Base-by-base conservation (phyloP, 2,797 vertebrate species). In the Anguilla pacifica region DNA sequence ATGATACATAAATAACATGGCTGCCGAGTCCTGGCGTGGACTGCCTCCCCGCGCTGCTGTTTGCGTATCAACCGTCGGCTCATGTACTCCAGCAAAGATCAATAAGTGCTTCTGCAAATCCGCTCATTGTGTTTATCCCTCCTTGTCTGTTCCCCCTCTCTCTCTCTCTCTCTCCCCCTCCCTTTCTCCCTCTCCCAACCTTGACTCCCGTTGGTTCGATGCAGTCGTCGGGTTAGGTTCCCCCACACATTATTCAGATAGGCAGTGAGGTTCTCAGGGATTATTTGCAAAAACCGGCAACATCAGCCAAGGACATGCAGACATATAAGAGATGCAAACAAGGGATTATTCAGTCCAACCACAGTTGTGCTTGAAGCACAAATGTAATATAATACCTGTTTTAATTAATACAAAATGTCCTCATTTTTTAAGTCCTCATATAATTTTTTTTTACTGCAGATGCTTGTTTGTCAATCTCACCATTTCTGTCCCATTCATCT, bases 1-100 rank as follows among this genome's bases (percentile, higher is more conserved):
- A 43, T 51, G 25, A 49, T 82, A n/a, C 46, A n/a, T 51, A 51
- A 82, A 82, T 51, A 82, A 82, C n/a, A 11, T 3, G 43, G 2
- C 17, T 6, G 43, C 39, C 5, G 43, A 17, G 39, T 31, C 17
- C 31, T 13, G 28, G 49, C 13, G 15, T 2, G 28, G 25, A 72
- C 51, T 53, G 51, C 51, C 3, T 81, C 77, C 17, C 70, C 35
- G 6, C 10, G 46, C 22, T 82, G 15, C 22, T 82, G 79, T 82
- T 82, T 49, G 46, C 46, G 43, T 51, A 51, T 51, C 4, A 25
- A 82, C 17, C 51, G 46, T 22, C 46, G 25, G 46, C 17, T 82
- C 79, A 49, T 82, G 39, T 22, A 82, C 79, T 82, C 79, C 79
- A 82, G 79, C 15, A n/a, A 82, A n/a, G 46, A 82, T 82, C 79